phyloP scores from a whole-genome alignment of 1,140 invertebrate species.

The Babylonia areolata region DNA sequence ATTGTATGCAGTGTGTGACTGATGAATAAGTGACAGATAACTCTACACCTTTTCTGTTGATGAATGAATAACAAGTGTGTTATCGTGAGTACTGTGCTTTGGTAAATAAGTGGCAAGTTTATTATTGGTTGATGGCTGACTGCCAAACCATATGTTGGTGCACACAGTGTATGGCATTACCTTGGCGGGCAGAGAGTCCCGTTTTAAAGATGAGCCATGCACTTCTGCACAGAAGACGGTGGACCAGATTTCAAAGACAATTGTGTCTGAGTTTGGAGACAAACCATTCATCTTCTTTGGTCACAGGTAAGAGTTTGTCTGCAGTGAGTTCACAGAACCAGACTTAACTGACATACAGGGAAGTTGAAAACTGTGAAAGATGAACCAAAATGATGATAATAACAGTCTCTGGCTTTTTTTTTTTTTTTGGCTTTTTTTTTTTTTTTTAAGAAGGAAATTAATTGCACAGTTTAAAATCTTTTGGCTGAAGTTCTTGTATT shows the following conservation, averaged over 20 bases:
- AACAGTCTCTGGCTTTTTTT: no score
- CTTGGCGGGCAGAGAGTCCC: neutral
- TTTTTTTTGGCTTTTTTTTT: no score
- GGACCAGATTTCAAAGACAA: neutral
- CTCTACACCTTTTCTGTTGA: neutral
- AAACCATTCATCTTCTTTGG: slow-evolving; percentile 25
- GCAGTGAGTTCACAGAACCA: no score
- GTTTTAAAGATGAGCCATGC: slow-evolving; percentile 2
- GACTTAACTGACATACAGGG: no score
- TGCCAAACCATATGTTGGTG: neutral
- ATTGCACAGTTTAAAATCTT: no score
- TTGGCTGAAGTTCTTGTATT: no score
- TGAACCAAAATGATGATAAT: no score
- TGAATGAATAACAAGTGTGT: no score
- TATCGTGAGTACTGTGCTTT: no score
- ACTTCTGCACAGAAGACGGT: neutral
- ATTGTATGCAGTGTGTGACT: no score
- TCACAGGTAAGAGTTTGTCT: slow-evolving; percentile 1
- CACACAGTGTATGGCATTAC: slow-evolving; percentile 16
- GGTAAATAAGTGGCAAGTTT: neutral
- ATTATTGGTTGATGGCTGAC: neutral
- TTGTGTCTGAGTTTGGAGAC: neutral
- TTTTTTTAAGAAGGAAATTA: no score
- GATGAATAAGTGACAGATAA: neutral
- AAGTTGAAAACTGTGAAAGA: no score